Percentiles rank a stretch among this genome's conserved stretches.
Conservation (phyloP, 2,113 vertebrate species). For the Tylochromis polylepis region DNA sequence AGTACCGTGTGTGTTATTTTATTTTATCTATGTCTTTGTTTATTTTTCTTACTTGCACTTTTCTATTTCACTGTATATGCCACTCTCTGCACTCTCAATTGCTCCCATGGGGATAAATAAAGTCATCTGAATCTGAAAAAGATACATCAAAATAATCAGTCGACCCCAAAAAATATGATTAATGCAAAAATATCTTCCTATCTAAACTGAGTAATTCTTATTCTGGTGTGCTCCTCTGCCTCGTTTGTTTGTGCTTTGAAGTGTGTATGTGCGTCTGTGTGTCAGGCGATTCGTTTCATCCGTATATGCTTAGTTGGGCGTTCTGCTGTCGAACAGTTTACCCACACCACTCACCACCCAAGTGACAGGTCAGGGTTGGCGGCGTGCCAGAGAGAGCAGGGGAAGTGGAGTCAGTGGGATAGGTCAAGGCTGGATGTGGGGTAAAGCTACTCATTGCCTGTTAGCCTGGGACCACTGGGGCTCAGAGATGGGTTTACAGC, state of each 20-base stretch:
- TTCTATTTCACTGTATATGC: not conserved
- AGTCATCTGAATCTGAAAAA: not conserved
- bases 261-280: slow-evolving; percentile 13
- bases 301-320: slow-evolving; percentile 14
- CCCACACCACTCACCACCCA: slow-evolving; percentile 32
- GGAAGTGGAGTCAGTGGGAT: slow-evolving; percentile 43
- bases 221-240: not conserved
- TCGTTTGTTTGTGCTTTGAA: slow-evolving; percentile 29
- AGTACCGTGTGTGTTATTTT: not conserved
- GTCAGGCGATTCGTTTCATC: slow-evolving; percentile 24
- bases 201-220: not conserved
- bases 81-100: not conserved
- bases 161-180: not conserved
- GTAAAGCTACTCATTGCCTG: slow-evolving; percentile 8
- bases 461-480: slow-evolving; percentile 3
- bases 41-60: not conserved
- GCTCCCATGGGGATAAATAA: not conserved
- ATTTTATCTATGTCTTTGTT: not conserved
- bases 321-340: slow-evolving; percentile 33
- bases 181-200: not conserved
- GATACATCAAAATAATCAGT: not conserved
- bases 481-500: slow-evolving; percentile 26
- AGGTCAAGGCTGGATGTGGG: slow-evolving; percentile 46
- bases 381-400: slow-evolving; percentile 5
- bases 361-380: slow-evolving; percentile 59